Evolutionary conservation across 2,113 vertebrate genomes (phyloP).

Genomic region (Chinchilla lanigera): DNA sequence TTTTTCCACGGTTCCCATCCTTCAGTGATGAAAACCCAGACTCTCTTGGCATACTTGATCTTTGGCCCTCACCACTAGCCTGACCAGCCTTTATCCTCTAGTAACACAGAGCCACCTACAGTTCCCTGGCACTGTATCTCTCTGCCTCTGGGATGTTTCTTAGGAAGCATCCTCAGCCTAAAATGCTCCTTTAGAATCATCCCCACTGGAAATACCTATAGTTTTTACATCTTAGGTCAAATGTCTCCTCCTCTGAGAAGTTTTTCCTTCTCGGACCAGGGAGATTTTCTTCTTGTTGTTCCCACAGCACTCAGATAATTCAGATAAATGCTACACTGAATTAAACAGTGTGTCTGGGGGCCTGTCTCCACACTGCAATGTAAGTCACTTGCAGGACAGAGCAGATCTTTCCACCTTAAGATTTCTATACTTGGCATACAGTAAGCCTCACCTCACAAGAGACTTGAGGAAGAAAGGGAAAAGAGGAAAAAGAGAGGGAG

Average conservation of each 20-base stretch:
- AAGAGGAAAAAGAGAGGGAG: not conserved
- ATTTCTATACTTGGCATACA: not conserved
- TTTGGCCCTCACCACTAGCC: fast-evolving
- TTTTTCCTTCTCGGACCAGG: not conserved
- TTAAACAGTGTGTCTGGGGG: not conserved
- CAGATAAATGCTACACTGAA: not conserved
- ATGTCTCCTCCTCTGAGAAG: not conserved
- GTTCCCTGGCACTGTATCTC: too few relatives aligned
- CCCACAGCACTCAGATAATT: not conserved
- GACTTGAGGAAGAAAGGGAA: not conserved
- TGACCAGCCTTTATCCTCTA: not conserved
- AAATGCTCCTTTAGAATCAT: not conserved
- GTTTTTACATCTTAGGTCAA: not conserved
- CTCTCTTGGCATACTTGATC: fast-evolving
- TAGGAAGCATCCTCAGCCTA: too few relatives aligned
- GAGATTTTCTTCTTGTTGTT: not conserved
- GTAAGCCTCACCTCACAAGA: not conserved
- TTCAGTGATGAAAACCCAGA: not conserved
- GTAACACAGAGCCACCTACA: fast-evolving
- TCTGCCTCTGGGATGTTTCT: not conserved
- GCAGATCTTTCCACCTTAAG: not conserved
- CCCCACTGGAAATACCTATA: not conserved
- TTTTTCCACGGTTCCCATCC: not conserved
- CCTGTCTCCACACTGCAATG: not conserved
- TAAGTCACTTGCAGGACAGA: not conserved